Conservation (phyloP, 2,888 invertebrate species). For the Mellilla xanthometata region DNA sequence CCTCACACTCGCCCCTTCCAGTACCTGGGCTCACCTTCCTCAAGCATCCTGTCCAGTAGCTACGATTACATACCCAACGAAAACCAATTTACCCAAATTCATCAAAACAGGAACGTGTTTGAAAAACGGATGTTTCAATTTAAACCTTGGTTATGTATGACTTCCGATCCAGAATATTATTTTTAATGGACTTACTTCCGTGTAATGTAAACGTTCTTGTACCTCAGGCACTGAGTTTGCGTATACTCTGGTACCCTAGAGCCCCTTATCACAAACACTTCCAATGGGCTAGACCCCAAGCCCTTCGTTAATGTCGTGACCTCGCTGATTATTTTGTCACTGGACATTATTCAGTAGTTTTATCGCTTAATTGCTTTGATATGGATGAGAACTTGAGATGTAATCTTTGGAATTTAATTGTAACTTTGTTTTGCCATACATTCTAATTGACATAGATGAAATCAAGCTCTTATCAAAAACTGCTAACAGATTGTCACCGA, state of each 20-base stretch:
- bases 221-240: slow-evolving; percentile 6
- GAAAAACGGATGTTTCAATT: no score
- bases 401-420: background rate
- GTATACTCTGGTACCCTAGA: slow-evolving; percentile 17
- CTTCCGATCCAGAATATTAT: no score
- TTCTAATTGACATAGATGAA: no score
- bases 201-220: background rate
- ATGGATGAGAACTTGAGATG: background rate
- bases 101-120: no score
- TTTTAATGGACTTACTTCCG: no score
- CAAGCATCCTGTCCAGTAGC: background rate
- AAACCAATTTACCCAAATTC: no score
- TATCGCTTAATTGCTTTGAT: slow-evolving; percentile 9
- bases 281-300: slow-evolving; percentile 61
- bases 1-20: slow-evolving; percentile 58
- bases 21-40: slow-evolving; percentile 9
- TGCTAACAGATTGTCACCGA: background rate
- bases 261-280: slow-evolving; percentile 72
- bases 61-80: no score
- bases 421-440: no score
- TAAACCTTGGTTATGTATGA: no score
- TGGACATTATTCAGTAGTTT: slow-evolving; percentile 16
- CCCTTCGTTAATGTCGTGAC: slow-evolving; percentile 63
- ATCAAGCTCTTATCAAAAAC: no score
- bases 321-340: slow-evolving; percentile 59